Evolutionary conservation across 2,797 vertebrate species (phyloP), one percentile per base, ranked within the genome.

Genomic region (Sebastes kiyomatsui): DNA sequence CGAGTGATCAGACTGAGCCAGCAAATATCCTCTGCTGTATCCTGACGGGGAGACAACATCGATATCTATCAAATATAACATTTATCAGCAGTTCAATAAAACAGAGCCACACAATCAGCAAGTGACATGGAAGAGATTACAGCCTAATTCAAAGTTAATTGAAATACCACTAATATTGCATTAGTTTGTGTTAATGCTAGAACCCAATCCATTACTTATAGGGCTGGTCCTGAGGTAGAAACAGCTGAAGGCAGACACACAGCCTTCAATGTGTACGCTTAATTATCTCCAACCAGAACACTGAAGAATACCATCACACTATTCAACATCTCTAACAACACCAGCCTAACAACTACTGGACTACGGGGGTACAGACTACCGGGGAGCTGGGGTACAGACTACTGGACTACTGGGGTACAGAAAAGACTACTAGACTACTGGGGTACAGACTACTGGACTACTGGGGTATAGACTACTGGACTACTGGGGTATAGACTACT

Each of bases 71-170:
- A 90, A 87, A 89, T 86, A 52, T 69, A 83, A 87, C 87, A 88
- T 91, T 89, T 73, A 90, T 90, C 88, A 90, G 74, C 84, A 70
- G 86, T 77, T 94, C 90, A 92, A 92, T 93, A 91, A 90, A 90
- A 92, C 77, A 85, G 74, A 83, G 82, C 79, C 55, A 67, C 75
- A 83, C 88, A 87, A 90, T 90, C 84, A 92, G 73, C 76, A 64
- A 80, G 85, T 90, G 85, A 88, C 88, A 92, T 77, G 85, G 75
- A 84, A 88, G 87, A 91, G 86, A 92, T 91, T 91, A 87, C 86
- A 83, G 82, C 75, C 88, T 89, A 91, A 94, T 94, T 92, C 92
- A 93, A 91, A 88, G 74, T 92, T 89, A 89, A 93, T 90, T 92
- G 91, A 81, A 91, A 90, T 88, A 85, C 87, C 76, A 80, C 79